Percentiles rank a stretch among this genome's conserved stretches.
Conservation (phyloP, 2,113 vertebrate species). For the Hippocampus abdominalis region DNA sequence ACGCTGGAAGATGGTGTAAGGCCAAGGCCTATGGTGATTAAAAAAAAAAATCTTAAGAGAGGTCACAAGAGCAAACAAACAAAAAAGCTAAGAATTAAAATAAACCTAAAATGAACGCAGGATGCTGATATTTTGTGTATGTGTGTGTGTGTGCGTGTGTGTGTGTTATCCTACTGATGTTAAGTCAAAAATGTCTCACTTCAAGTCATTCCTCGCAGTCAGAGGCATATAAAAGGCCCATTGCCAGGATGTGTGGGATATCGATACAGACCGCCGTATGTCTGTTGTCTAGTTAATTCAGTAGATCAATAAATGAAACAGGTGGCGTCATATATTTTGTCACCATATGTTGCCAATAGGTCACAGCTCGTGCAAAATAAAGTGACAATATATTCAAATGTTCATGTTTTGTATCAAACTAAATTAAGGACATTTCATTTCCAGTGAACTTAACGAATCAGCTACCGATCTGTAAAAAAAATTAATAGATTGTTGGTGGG, state of each 20-base stretch:
- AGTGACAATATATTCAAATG: too few species aligned
- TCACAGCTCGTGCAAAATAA: neutral
- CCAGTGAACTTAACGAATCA: too few species aligned
- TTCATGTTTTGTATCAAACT: too few species aligned
- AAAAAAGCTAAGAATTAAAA: neutral
- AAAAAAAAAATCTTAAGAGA: constrained; percentile 39
- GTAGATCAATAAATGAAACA: neutral
- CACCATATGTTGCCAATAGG: neutral
- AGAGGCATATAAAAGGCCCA: constrained; percentile 22
- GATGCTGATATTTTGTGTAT: constrained; percentile 35
- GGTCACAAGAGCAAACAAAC: constrained; percentile 21
- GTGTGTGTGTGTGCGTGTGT: too few species aligned
- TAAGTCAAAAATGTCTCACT: constrained; percentile 33
- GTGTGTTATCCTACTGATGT: constrained; percentile 26
- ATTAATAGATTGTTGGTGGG: too few species aligned
- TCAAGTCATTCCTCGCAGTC: constrained; percentile 14
- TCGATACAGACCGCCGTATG: constrained; percentile 43
- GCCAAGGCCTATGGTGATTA: constrained; percentile 85
- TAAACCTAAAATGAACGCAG: constrained; percentile 46
- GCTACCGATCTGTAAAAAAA: too few species aligned
- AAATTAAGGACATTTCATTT: too few species aligned
- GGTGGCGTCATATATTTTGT: neutral
- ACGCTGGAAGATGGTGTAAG: constrained; percentile 97
- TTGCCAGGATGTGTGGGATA: constrained; percentile 19
- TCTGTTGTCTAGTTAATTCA: neutral